Percentiles rank a stretch among this genome's conserved stretches.
Evolutionary conservation across 2,797 vertebrate species (phyloP).

Genomic region (Falco columbarius): DNA sequence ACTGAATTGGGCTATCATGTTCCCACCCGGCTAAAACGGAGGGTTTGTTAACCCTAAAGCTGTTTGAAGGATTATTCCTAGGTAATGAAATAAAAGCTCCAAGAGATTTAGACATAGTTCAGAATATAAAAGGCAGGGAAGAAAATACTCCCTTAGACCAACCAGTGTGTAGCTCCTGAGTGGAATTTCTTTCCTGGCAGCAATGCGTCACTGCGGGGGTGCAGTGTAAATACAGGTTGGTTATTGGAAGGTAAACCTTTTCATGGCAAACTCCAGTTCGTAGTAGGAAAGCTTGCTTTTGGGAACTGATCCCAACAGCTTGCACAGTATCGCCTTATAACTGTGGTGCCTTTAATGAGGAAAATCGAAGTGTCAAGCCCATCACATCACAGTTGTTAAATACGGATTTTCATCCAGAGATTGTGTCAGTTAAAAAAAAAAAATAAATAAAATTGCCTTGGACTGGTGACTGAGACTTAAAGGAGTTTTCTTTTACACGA

Average conservation of each 20-base stretch:
- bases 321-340: not conserved
- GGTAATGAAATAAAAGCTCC: not conserved
- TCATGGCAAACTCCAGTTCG: not conserved
- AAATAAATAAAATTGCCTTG: not conserved
- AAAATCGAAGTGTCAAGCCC: not conserved
- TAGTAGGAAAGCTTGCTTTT: not conserved
- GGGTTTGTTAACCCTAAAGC: not conserved
- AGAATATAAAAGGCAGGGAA: not conserved
- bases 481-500: not conserved
- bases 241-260: not conserved
- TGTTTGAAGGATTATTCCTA: not conserved
- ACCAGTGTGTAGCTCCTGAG: not conserved
- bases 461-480: not conserved
- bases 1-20: not conserved
- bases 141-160: not conserved
- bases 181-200: not conserved
- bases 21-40: not conserved
- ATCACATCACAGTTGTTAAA: not conserved
- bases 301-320: not conserved
- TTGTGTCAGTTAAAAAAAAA: not conserved
- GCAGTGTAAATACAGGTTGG: not conserved
- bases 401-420: not conserved
- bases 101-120: not conserved
- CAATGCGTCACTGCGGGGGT: not conserved
- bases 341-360: not conserved